Evolutionary conservation across 2,888 invertebrate species (phyloP), one percentile per base, ranked within the genome.

Genomic region (Lepidonotus clava): DNA sequence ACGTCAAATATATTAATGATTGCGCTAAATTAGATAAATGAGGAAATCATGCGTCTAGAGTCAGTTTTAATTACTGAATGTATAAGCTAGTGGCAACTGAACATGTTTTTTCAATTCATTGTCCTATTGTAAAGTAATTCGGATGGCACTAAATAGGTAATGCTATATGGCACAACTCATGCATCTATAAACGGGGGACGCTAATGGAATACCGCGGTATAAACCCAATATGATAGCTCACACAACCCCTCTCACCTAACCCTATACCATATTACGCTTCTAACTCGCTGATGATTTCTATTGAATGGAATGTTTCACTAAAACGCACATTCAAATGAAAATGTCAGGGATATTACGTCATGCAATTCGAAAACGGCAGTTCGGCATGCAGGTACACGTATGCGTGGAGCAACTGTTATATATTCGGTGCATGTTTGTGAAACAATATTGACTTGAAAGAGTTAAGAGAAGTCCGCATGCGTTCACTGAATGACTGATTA

Each of bases 91-190:
- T n/a, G n/a, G n/a, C n/a, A n/a, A n/a, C n/a, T n/a, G n/a, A n/a
- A n/a, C n/a, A n/a, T n/a, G n/a, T n/a, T n/a, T n/a, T n/a, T n/a
- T n/a, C n/a, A n/a, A n/a, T n/a, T n/a, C n/a, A 28, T 28, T 28
- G 61, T 61, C 28, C n/a, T 32, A 4, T 24, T 61, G 61, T 61
- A 61, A 61, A 32, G 28, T 24, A 32, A 61, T 61, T 61, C 28
- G 61, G 28, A 61, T 76, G 40, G 2, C 38, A 40, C 76, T 76
- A 76, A 76, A 76, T 76, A 40, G 40, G 36, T 76, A 76, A 76
- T 76, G 76, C 76, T 76, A 40, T n/a, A 40, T 34, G 76, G 24
- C 76, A 76, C 76, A 40, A 76, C 21, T 76, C 76, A 76, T 76
- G 76, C 76, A 76, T 76, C 34, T 76, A 76, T 76, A 76, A 61